phyloP scores from a whole-genome alignment of 2,113 vertebrate species.

The Notarius quadriscutis region DNA sequence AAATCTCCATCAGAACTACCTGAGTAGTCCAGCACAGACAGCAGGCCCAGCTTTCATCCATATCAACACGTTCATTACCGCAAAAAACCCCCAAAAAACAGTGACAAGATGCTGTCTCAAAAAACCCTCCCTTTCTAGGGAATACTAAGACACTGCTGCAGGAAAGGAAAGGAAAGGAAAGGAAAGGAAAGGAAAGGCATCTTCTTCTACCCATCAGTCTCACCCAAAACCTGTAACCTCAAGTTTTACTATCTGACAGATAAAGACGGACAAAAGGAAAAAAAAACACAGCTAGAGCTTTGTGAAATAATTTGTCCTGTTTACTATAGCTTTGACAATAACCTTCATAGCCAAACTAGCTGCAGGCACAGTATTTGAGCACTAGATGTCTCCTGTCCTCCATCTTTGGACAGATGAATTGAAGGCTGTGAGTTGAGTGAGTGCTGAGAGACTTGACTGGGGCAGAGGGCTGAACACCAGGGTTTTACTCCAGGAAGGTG shows the following conservation, averaged over 20 bases:
- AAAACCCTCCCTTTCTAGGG: not conserved
- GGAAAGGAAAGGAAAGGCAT: not conserved
- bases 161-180: not conserved
- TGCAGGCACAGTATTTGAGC: conserved; percentile 59
- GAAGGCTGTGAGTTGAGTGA: not conserved
- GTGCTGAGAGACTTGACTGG: conserved; percentile 10
- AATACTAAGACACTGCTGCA: conserved; percentile 25
- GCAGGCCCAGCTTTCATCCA: conserved; percentile 28
- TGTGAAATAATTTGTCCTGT: not conserved
- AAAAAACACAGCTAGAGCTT: not conserved
- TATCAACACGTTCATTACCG: conserved; percentile 35
- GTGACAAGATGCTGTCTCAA: conserved; percentile 18
- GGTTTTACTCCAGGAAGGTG: conserved; percentile 40
- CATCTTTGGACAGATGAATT: conserved; percentile 40
- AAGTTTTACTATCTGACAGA: no score
- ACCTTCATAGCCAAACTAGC: not conserved
- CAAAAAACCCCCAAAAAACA: not conserved
- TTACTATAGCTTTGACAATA: conserved; percentile 1
- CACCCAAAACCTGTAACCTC: not conserved
- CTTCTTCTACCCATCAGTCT: not conserved
- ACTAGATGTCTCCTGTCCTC: conserved; percentile 73
- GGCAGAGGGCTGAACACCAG: conserved; percentile 16
- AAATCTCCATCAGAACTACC: conserved; percentile 20
- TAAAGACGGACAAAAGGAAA: not conserved
- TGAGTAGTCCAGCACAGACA: conserved; percentile 6